Evolutionary conservation across 2,888 invertebrate genomes (phyloP).

Genomic region (Eupeodes luniger): DNA sequence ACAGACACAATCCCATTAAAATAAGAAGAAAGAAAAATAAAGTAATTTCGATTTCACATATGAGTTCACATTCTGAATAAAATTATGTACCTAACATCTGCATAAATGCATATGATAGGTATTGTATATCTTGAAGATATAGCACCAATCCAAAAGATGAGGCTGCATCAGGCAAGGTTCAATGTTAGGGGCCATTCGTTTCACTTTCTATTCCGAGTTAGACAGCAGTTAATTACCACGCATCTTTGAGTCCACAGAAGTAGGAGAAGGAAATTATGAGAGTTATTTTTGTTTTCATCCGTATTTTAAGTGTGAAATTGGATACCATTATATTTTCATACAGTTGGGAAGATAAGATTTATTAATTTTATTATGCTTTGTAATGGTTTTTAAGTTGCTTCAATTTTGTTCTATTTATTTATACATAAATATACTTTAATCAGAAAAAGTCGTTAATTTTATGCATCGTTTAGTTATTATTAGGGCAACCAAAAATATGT

Average conservation of each 20-base stretch:
- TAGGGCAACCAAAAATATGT: too few species aligned
- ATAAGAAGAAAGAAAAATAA: not conserved
- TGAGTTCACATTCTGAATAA: conserved; percentile 43
- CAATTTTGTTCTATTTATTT: conserved; percentile 2
- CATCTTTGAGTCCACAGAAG: conserved; percentile 33
- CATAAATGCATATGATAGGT: conserved; percentile 11
- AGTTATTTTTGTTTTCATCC: not conserved
- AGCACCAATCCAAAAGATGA: too few species aligned
- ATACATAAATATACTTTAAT: not conserved
- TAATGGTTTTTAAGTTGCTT: not conserved
- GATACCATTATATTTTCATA: not conserved
- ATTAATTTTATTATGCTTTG: not conserved
- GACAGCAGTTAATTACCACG: conserved; percentile 50
- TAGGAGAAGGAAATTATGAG: not conserved
- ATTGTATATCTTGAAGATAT: not conserved
- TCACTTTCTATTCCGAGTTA: conserved; percentile 56
- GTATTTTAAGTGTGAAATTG: conserved; percentile 26
- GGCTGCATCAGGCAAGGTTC: conserved; percentile 20
- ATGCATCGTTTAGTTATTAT: not conserved
- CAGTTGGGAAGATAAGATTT: not conserved
- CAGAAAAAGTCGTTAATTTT: not conserved
- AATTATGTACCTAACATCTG: not conserved
- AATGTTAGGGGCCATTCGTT: conserved; percentile 63
- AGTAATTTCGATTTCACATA: conserved; percentile 50
- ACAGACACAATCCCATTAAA: not conserved